Percentiles rank a stretch among this genome's conserved stretches.
phyloP scores from a whole-genome alignment of 2,888 invertebrate genomes.

The Microplitis manilae region DNA sequence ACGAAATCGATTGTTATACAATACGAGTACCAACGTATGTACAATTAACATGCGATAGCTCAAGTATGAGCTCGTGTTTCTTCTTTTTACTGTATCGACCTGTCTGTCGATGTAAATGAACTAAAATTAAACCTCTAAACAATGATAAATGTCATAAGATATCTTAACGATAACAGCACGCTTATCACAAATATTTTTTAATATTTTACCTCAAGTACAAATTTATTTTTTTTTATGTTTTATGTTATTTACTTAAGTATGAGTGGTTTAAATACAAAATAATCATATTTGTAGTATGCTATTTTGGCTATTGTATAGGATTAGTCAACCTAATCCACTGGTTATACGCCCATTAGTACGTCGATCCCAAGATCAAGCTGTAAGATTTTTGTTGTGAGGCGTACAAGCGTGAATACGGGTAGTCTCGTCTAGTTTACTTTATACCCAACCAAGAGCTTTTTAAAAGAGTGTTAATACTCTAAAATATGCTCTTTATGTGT shows the following conservation, averaged over 20 bases:
- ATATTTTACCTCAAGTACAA: background rate
- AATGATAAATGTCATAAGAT: slow-evolving; percentile 28
- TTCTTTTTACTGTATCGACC: slow-evolving; percentile 18
- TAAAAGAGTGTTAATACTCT: slow-evolving; percentile 59
- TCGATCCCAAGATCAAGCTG: slow-evolving; percentile 28
- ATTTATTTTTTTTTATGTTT: background rate
- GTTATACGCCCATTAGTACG: slow-evolving; percentile 68
- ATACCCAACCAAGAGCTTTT: background rate
- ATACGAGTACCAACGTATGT: slow-evolving; percentile 14
- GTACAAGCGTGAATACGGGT: slow-evolving; percentile 48
- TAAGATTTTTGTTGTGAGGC: slow-evolving; percentile 15
- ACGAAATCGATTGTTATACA: slow-evolving; percentile 26
- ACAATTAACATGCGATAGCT: slow-evolving; percentile 29
- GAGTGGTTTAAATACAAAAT: background rate
- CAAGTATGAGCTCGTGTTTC: slow-evolving; percentile 21
- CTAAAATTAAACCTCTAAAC: slow-evolving; percentile 34
- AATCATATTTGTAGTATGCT: slow-evolving; percentile 29
- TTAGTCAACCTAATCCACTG: slow-evolving; percentile 65
- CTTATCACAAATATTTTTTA: slow-evolving; percentile 3
- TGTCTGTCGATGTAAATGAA: slow-evolving; percentile 11
- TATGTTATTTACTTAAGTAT: background rate
- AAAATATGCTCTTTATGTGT: slow-evolving; percentile 71
- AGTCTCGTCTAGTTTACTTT: slow-evolving; percentile 30
- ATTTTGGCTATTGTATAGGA: slow-evolving; percentile 54
- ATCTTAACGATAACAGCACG: background rate